Evolutionary conservation across 2,888 invertebrate genomes (phyloP).

Genomic region (Tenthredo distinguenda): DNA sequence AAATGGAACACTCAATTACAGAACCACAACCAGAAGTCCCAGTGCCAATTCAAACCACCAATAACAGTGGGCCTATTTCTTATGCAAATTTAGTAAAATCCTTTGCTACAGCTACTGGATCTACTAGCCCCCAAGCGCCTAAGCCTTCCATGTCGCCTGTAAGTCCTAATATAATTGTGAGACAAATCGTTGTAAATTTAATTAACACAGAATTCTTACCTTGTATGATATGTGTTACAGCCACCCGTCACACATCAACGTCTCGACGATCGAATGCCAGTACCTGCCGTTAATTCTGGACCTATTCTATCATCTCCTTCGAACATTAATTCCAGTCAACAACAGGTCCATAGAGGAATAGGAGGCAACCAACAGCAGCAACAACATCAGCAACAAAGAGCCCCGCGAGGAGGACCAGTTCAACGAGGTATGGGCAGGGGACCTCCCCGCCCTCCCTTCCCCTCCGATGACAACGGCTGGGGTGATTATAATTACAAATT

Average conservation of each 20-base stretch:
- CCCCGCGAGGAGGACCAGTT: constrained; percentile 68
- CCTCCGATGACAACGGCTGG: constrained; percentile 55
- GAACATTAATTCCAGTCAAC: constrained; percentile 66
- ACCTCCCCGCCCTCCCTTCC: constrained; percentile 53
- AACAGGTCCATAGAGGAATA: constrained; percentile 66
- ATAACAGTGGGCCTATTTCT: constrained; percentile 85
- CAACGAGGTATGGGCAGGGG: constrained; percentile 68
- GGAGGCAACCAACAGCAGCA: constrained; percentile 58
- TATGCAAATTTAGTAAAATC: constrained; percentile 93
- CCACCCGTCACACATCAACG: constrained; percentile 75
- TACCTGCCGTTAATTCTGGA: constrained; percentile 64
- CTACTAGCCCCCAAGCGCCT: constrained; percentile 72
- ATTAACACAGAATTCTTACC: not conserved
- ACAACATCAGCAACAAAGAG: constrained; percentile 67
- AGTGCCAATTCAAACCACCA: constrained; percentile 76
- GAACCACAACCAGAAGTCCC: constrained; percentile 77
- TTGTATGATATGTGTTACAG: constrained; percentile 62
- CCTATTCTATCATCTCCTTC: constrained; percentile 66
- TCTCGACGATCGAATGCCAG: constrained; percentile 74
- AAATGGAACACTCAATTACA: constrained; percentile 72
- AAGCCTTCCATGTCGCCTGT: constrained; percentile 78
- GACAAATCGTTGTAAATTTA: not conserved
- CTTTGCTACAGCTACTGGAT: constrained; percentile 67
- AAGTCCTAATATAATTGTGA: constrained; percentile 60
- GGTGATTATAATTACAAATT: constrained; percentile 51